These are phyloP conservation scores for Heterodera schachtii DNA, from an alignment of 1,140 invertebrate species.

Conservation along the genomic window DNA sequence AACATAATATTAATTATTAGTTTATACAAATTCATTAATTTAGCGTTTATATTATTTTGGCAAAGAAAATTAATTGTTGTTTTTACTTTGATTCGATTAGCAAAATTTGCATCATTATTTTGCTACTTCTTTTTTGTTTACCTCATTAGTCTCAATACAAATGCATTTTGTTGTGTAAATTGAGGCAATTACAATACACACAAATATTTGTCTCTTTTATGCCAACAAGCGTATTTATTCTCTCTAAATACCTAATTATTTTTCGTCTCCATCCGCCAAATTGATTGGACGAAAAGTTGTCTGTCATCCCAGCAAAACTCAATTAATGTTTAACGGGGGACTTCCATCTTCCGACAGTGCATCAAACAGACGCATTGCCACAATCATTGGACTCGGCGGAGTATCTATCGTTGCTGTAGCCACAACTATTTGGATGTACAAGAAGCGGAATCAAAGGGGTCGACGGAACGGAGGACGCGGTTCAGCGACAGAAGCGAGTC, in stretches of 20 bases:
- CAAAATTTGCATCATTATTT: too few relatives aligned
- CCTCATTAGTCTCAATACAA: too few relatives aligned
- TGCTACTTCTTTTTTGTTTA: too few relatives aligned
- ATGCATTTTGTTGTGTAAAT: too few relatives aligned
- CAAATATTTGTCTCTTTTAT: too few relatives aligned
- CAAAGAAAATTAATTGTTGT: too few relatives aligned
- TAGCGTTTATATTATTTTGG: too few relatives aligned
- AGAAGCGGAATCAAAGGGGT: neutral
- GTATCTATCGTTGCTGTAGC: constrained; percentile 23
- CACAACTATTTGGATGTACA: constrained; percentile 18
- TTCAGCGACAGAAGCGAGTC: neutral
- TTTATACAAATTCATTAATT: too few relatives aligned
- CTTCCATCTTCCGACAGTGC: neutral
- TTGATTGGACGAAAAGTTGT: neutral
- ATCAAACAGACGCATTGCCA: constrained; percentile 6
- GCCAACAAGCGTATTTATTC: too few relatives aligned
- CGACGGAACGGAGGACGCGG: constrained; percentile 1
- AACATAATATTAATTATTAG: too few relatives aligned
- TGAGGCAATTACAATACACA: too few relatives aligned
- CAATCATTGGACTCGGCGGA: constrained; percentile 26
- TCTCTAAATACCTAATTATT: neutral
- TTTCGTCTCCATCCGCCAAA: neutral
- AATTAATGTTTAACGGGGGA: constrained; percentile 16
- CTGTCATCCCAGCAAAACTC: neutral
- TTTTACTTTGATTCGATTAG: too few relatives aligned